A percentile compares a stretch with the other conserved stretches of the same genome.
phyloP scores from a whole-genome alignment of 30 jellyfish, hydroid and myxozoan species.

The Hydractinia symbiolongicarpus region DNA sequence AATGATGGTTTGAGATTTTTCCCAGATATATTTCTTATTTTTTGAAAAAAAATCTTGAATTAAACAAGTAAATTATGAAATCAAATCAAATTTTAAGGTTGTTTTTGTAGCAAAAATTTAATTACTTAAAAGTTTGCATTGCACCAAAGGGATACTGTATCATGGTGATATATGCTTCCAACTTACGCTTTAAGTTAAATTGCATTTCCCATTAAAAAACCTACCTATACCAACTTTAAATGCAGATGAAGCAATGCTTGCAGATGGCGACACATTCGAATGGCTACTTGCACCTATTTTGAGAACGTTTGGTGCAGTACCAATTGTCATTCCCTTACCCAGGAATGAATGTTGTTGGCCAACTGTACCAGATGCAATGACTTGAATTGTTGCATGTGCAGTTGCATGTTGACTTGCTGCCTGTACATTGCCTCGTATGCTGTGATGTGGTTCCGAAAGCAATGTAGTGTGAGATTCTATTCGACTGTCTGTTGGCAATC shows the following conservation, averaged over 20 bases:
- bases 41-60: too few relatives aligned
- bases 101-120: too few relatives aligned
- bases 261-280: slow-evolving; percentile 22
- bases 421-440: slow-evolving; percentile 35
- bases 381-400: slow-evolving; percentile 82
- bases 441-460: slow-evolving; percentile 51
- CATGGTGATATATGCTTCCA: too few relatives aligned
- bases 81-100: too few relatives aligned
- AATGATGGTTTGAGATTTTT: too few relatives aligned
- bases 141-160: too few relatives aligned
- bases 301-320: slow-evolving; percentile 56
- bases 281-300: slow-evolving; percentile 53
- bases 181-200: too few relatives aligned
- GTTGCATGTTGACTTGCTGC: slow-evolving; percentile 47
- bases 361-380: slow-evolving; percentile 91
- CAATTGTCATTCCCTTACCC: slow-evolving; percentile 30
- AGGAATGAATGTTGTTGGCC: slow-evolving; percentile 34
- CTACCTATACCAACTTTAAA: slow-evolving; percentile 41
- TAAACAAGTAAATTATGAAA: too few relatives aligned
- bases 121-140: too few relatives aligned
- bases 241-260: slow-evolving; percentile 34
- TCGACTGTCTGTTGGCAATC: slow-evolving; percentile 53
- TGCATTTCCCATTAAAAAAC: background rate
- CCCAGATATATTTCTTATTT: too few relatives aligned
- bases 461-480: slow-evolving; percentile 28